Evolutionary conservation across 2,888 invertebrate genomes (phyloP), one percentile per base, ranked within the genome.

Genomic region (Eulithis prunata): DNA sequence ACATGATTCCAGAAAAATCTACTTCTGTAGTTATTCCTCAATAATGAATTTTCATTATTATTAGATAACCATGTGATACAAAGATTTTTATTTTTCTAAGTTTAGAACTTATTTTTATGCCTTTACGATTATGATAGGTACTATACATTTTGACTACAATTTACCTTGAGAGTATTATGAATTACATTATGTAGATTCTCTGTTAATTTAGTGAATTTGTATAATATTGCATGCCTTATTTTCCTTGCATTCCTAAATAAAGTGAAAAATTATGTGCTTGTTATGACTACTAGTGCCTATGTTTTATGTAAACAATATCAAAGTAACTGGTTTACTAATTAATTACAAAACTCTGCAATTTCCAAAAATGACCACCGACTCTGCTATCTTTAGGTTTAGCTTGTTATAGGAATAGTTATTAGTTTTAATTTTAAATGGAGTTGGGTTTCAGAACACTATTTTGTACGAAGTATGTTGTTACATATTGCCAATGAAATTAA

Each of bases 41-140:
- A 36, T 41, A 32, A 56, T 59, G 13, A 45, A 61, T 43, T 54
- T 68, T 51, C 66, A 59, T 57, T 60, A 66, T 63, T 70, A 75
- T 74, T 75, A 76, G 77, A 72, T 69, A 77, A 75, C 75, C 72
- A 78, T 81, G 82, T 82, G 83, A 83, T 83, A 82, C 72, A 72
- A 75, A 76, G 71, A 76, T 76, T 76, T 78, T 77, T 82, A 80
- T 74, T 73, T 75, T 77, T 68, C 41, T 69, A 71, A 70, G 70
- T 76, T 80, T 76, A 74, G 73, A 75, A 78, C 69, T 70, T 80
- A 73, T 70, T 78, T 71, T 75, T 71, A 66, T 70, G 66, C 43
- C 54, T 78, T 76, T 77, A 76, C 71, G 73, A 78, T 76, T 77
- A 21, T 21, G 21, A 21, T 75, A 71, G 75, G 75, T 72, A 62